Evolutionary conservation across 2,113 vertebrate genomes (phyloP).

Genomic region (Eubucco bourcierii): DNA sequence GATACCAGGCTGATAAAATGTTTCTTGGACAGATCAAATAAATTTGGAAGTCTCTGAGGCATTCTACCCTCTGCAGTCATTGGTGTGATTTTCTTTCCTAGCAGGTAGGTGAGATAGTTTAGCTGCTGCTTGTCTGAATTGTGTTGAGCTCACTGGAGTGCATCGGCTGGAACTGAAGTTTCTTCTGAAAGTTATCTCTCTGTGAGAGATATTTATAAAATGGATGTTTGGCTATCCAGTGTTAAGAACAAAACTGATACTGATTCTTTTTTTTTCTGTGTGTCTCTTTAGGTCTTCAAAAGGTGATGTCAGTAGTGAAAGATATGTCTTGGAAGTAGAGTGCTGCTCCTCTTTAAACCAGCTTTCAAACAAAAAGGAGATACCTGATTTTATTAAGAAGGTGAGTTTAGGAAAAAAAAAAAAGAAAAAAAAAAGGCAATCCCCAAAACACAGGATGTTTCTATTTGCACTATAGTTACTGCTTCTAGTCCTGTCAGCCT

Average conservation of each 20-base stretch:
- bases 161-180: neutral
- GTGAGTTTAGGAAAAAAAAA: conserved; percentile 78
- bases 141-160: neutral
- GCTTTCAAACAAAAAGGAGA: conserved; percentile 84
- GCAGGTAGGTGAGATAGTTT: neutral
- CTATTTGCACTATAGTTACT: neutral
- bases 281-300: conserved; percentile 73
- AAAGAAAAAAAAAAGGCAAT: neutral
- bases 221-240: neutral
- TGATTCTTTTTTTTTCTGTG: neutral
- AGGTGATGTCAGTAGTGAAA: conserved; percentile 68
- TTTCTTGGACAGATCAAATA: neutral
- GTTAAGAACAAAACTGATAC: neutral
- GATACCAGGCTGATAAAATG: neutral
- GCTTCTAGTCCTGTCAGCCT: neutral
- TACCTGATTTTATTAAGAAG: conserved; percentile 94
- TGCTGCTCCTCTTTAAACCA: conserved; percentile 85
- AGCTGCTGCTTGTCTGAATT: neutral
- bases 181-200: neutral
- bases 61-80: accelerated
- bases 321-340: conserved; percentile 87
- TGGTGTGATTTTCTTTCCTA: neutral
- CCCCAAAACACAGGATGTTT: neutral
- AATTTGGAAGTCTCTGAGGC: neutral
- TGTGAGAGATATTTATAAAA: neutral